A percentile compares a stretch with the other conserved stretches of the same genome.
Conservation (phyloP, 2,113 vertebrate species). For the Antigone vipio region DNA sequence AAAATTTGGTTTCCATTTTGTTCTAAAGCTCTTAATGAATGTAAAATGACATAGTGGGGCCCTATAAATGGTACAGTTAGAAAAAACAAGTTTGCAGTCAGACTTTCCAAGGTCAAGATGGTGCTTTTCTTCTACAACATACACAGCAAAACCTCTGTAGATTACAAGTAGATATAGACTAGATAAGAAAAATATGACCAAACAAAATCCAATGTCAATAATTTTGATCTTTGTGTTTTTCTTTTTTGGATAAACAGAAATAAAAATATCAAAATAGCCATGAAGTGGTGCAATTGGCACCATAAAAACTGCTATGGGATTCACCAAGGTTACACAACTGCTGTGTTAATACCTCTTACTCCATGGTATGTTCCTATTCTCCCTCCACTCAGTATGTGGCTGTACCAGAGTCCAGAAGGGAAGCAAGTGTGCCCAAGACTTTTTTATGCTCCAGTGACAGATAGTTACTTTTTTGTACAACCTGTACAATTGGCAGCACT, state of each 20-base stretch:
- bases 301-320: neutral
- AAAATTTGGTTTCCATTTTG: neutral
- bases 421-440: neutral
- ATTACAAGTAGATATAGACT: neutral
- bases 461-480: neutral
- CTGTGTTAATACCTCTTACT: neutral
- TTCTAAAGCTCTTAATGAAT: neutral
- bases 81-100: neutral
- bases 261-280: neutral
- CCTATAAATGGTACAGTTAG: neutral
- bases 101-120: neutral
- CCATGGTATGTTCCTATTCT: neutral
- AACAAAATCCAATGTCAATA: neutral
- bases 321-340: neutral
- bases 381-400: neutral
- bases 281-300: neutral
- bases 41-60: neutral
- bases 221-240: neutral
- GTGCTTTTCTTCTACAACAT: neutral
- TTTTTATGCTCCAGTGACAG: neutral
- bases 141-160: neutral
- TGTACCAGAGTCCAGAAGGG: neutral
- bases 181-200: neutral
- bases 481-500: neutral
- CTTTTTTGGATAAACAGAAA: neutral